Base-by-base conservation (phyloP, 2,113 vertebrate species). In the Sphaerodactylus townsendi region DNA sequence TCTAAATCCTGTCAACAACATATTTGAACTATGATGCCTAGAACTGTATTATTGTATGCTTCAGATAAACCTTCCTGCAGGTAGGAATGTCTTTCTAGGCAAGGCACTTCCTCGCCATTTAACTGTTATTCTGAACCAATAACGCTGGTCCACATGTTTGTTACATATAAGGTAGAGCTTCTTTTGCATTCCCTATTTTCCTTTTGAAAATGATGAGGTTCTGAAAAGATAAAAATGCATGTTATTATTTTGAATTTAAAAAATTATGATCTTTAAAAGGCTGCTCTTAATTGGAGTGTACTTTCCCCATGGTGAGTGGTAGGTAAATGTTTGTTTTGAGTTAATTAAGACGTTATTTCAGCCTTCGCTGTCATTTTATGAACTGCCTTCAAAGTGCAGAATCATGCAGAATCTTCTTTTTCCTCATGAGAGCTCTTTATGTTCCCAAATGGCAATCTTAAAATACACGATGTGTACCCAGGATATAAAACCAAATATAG, bases 321-420 rank as follows among this genome's bases (percentile, higher is more conserved):
- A 93, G 74, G 89, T 90, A 95, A 95, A 93, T 78, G 33, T 91
- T 94, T 93, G 86, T 50, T 94, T 93, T 94, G 14, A 92, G 90
- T 94, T 95, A 94, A 94, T 95, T 94, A 96, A 94, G 86, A 93
- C 95, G 91, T 91, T 68, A 85, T 94, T 94, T 93, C 92, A 5
- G 19, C 44, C 86, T 92, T 94, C 93, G 80, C 35, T 70, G 84
- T 89, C 92, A 79, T 85, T 96, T 94, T 94, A 91, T 87, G 77
- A 69, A 70, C 80, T 88, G 39, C 8, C 82, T 95, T 93, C 89
- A 91, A 74, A 75, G 41, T 91, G 56, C 39, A 93, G 88, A 92
- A 86, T 86, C 77, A 9, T 44, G 44, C 44, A 44, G 44, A 44
- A 44, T 90, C 83, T 71, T 62, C n/a, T 56, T 72, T 68, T 84